phyloP scores from a whole-genome alignment of 2,888 invertebrate genomes.

The Apocheima hispidaria region DNA sequence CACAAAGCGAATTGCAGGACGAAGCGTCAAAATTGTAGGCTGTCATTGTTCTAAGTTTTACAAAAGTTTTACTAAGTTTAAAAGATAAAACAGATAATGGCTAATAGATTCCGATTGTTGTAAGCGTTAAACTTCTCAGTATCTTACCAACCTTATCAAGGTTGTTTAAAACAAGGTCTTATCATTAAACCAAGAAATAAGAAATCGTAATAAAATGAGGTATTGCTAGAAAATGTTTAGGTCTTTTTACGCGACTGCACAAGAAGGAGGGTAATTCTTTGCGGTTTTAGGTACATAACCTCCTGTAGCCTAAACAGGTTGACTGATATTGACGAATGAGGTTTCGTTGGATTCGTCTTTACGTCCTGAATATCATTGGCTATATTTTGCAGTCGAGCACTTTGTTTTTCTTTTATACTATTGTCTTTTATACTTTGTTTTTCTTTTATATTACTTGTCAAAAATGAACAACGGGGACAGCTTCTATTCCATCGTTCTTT shows the following conservation, averaged over 20 bases:
- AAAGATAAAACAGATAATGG: slow-evolving; percentile 9
- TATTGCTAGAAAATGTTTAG: background rate
- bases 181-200: background rate
- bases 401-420: too few relatives aligned
- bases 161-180: background rate
- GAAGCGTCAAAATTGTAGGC: slow-evolving; percentile 53
- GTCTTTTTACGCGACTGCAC: background rate
- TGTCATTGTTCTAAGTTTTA: slow-evolving; percentile 46
- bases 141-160: slow-evolving; percentile 3
- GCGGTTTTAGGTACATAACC: background rate
- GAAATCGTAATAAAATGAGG: background rate
- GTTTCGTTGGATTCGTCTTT: too few relatives aligned
- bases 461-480: too few relatives aligned
- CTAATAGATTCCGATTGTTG: slow-evolving; percentile 46
- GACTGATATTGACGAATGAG: too few relatives aligned
- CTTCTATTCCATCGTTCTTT: too few relatives aligned
- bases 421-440: too few relatives aligned
- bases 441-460: too few relatives aligned
- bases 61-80: slow-evolving; percentile 23
- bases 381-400: too few relatives aligned
- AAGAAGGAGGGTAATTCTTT: too few relatives aligned
- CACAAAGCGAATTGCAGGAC: slow-evolving; percentile 50
- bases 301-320: too few relatives aligned
- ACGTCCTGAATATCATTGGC: too few relatives aligned
- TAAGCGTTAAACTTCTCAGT: slow-evolving; percentile 43